Base-by-base conservation (phyloP, 1,140 invertebrate species). In the Drosophila novamexicana region DNA sequence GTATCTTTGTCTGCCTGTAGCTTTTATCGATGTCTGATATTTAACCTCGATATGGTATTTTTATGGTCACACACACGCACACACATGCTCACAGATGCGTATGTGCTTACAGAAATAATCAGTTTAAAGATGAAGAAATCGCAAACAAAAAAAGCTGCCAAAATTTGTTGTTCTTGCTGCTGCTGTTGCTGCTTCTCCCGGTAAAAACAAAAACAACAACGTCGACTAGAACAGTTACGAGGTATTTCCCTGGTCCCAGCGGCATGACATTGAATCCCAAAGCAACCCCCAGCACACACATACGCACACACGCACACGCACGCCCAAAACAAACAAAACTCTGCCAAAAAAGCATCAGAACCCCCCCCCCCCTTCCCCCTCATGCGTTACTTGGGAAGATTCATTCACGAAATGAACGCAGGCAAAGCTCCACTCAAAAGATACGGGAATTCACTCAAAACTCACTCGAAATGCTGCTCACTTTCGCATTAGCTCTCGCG, bases 211-310 rank as follows among this genome's bases (percentile, higher is more conserved):
- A 37, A 67, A 77, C 62, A 78, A 62, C 70, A 83, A 69, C 32
- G 73, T 29, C 22, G 22, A 61, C 42, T 54, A 63, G 12, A 72
- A 68, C 84, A 71, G 53, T 82, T 72, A 64, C 49, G 69, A 81
- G 89, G 90, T 84, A 92, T 91, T 88, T 92, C 83, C 89, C 86
- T 78, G 83, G 90, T 92, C 91, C 91, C 91, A 92, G 58, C 91
- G 90, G 91, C 91, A 91, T 92, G 91, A 85, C 81, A 90, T 89
- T 73, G 81, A 91, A 82, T 92, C 91, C 91, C 91, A 91, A 75
- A 92, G 91, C 91, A 91, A 92, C 91, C 91, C 82, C 83, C 65
- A 83, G 62, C 39, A 75, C 34, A 68, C 32, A 54, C 10, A 45
- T 44, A 54, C 9, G 50, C 36, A 49, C 39, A 65, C 9, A 65